phyloP scores from a whole-genome alignment of 2,113 vertebrate species.

The Osmerus eperlanus region DNA sequence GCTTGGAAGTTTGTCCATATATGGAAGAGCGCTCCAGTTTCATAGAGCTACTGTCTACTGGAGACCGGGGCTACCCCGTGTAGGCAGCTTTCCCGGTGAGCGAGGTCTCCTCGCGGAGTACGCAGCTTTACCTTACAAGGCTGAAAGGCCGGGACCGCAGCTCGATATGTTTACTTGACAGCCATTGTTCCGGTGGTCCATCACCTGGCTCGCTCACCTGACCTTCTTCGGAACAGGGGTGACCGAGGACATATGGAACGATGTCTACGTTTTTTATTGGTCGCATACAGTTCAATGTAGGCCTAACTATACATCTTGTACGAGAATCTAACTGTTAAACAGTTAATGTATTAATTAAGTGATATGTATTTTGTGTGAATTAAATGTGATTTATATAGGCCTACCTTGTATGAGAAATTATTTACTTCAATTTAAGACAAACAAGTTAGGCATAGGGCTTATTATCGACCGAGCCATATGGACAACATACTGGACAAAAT shows the following conservation, averaged over 20 bases:
- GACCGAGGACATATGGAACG: neutral
- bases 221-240: neutral
- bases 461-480: too few species aligned
- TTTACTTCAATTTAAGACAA: too few species aligned
- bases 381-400: too few species aligned
- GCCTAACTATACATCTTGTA: too few species aligned
- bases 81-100: slow-evolving; percentile 34
- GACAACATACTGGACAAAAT: too few species aligned
- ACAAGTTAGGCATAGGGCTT: too few species aligned
- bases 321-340: too few species aligned
- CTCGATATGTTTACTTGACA: slow-evolving; percentile 38
- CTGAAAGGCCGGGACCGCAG: slow-evolving; percentile 53
- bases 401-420: too few species aligned
- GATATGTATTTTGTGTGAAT: too few species aligned
- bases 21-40: slow-evolving; percentile 65
- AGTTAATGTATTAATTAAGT: too few species aligned
- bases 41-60: slow-evolving; percentile 9
- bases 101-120: neutral
- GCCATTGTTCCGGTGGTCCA: slow-evolving; percentile 11
- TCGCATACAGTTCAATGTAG: too few species aligned
- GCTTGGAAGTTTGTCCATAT: slow-evolving; percentile 71
- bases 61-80: slow-evolving; percentile 35
- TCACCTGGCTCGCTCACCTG: slow-evolving; percentile 1
- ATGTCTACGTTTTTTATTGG: too few species aligned
- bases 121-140: slow-evolving; percentile 72